Conservation (phyloP, 2,113 vertebrate species). For the Regulus satrapa region DNA sequence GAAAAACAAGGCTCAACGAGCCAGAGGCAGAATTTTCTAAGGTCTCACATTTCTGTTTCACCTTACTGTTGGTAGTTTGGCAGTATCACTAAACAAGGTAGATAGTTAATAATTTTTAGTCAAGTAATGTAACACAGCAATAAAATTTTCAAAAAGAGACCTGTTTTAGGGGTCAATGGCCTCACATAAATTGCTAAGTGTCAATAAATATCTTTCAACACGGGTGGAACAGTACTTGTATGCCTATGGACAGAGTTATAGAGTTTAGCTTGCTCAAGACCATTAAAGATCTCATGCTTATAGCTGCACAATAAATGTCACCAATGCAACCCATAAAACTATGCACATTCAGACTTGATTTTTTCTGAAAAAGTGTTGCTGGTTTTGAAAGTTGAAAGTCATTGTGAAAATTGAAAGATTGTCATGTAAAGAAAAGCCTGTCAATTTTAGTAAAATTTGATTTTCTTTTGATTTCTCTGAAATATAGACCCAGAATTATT, state of each 20-base stretch:
- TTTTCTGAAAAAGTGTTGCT: background rate
- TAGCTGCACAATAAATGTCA: background rate
- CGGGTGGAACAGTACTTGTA: background rate
- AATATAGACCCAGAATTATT: background rate
- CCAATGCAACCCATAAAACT: background rate
- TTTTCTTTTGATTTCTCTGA: slow-evolving; percentile 44
- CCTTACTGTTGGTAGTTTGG: slow-evolving; percentile 1
- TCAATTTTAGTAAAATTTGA: background rate
- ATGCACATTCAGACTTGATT: background rate
- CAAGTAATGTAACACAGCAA: background rate
- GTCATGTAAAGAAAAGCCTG: background rate
- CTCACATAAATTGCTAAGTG: slow-evolving; percentile 36
- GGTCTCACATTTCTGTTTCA: background rate
- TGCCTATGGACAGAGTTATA: background rate
- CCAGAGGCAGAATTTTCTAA: background rate
- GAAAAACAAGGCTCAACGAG: background rate
- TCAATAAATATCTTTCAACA: slow-evolving; percentile 47
- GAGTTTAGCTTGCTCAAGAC: background rate
- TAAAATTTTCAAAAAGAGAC: slow-evolving; percentile 44
- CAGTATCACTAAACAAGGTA: background rate
- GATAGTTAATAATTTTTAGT: slow-evolving; percentile 63
- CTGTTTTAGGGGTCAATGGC: background rate
- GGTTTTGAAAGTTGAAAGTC: slow-evolving; percentile 22
- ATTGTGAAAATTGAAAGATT: background rate
- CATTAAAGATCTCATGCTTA: background rate